These are phyloP conservation scores for Euplagia quadripunctaria DNA, from an alignment of 2,888 invertebrate species.

Conservation along the genomic window DNA sequence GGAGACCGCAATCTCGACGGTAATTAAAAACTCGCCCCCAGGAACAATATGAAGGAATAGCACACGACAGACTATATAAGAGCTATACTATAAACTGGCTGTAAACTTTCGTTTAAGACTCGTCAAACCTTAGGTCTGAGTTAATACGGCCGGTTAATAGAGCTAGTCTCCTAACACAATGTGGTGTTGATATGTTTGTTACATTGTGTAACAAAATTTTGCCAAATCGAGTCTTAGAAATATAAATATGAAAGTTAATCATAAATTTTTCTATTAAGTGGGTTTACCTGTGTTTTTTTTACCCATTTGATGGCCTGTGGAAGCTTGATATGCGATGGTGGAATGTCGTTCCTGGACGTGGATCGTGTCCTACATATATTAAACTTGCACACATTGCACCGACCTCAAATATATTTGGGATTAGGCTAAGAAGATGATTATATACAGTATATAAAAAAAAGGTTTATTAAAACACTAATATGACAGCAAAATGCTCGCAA, in stretches of 20 bases:
- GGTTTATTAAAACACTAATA: no score
- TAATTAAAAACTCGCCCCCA: constrained; percentile 73
- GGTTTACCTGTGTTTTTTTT: no score
- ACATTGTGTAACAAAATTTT: constrained; percentile 7
- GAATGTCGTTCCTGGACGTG: not conserved
- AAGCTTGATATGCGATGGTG: not conserved
- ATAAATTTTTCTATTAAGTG: no score
- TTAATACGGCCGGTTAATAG: constrained; percentile 10
- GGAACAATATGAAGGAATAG: constrained; percentile 44
- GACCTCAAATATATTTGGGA: no score
- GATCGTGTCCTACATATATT: not conserved
- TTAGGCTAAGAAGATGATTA: no score
- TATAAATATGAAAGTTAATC: no score
- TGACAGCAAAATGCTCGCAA: not conserved
- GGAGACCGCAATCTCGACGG: constrained; percentile 61
- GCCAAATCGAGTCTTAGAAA: not conserved
- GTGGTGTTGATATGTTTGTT: constrained; percentile 7
- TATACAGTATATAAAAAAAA: no score
- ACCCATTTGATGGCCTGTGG: not conserved
- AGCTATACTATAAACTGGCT: constrained; percentile 14
- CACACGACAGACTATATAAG: constrained; percentile 34
- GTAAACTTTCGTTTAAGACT: constrained; percentile 27
- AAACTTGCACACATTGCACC: no score
- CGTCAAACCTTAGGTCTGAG: constrained; percentile 32
- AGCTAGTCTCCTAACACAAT: constrained; percentile 20